Conservation (phyloP, 2,113 vertebrate genomes). For the Chionomys nivalis region DNA sequence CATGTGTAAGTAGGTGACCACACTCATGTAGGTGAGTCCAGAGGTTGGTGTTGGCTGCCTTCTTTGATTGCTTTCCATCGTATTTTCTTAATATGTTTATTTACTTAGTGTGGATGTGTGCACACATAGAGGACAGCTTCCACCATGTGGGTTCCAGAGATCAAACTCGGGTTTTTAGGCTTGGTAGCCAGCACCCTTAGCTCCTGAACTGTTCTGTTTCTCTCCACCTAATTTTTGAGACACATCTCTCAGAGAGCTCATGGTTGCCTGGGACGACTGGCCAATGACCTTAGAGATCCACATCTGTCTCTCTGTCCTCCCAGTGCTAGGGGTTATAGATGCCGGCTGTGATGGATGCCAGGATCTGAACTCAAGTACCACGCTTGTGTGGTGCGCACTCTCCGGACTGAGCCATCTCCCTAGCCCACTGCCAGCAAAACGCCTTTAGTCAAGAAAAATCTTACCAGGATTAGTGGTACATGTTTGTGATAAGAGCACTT, state of each 20-base stretch:
- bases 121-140: background rate
- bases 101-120: background rate
- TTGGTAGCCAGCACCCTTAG: background rate
- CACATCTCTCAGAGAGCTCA: background rate
- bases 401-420: background rate
- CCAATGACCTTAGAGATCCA: background rate
- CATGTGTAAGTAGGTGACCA: background rate
- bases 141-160: background rate
- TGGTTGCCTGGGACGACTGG: background rate
- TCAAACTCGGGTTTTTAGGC: background rate
- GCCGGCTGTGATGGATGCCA: background rate
- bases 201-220: background rate
- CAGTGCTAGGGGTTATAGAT: background rate
- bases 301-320: background rate
- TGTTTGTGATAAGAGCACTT: background rate
- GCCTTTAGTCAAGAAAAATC: constrained; percentile 53
- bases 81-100: background rate
- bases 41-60: background rate
- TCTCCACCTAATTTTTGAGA: background rate
- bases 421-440: background rate
- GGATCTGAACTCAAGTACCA: background rate
- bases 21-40: background rate
- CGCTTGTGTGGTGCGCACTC: background rate
- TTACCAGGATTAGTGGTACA: constrained; percentile 45
- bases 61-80: background rate